phyloP scores from a whole-genome alignment of 2,113 vertebrate species.

The Lepisosteus osseus region DNA sequence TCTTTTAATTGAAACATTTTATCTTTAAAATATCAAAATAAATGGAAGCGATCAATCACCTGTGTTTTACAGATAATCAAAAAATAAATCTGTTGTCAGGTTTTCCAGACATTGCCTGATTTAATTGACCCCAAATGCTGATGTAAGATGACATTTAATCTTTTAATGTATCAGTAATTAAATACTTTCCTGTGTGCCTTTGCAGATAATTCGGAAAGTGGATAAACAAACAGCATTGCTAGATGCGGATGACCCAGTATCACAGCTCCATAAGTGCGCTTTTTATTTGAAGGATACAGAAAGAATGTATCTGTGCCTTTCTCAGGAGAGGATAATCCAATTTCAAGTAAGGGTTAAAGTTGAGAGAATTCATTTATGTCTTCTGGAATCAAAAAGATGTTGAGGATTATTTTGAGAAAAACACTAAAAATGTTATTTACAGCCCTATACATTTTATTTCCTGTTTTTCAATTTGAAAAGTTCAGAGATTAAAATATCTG shows the following conservation, averaged over 20 bases:
- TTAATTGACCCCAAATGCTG: neutral
- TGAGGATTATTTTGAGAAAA: neutral
- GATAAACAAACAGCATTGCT: constrained; percentile 96
- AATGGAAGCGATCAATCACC: neutral
- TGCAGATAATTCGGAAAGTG: constrained; percentile 97
- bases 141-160: neutral
- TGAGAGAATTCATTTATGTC: neutral
- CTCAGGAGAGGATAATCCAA: constrained; percentile 99
- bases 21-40: no score
- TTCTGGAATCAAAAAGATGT: neutral
- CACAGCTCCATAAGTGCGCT: constrained; percentile 98
- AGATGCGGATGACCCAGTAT: constrained; percentile 96
- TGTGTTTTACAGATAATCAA: neutral
- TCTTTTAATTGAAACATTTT: no score
- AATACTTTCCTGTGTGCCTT: neutral
- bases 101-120: neutral
- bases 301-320: constrained; percentile 99
- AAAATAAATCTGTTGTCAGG: neutral
- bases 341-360: constrained; percentile 82
- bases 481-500: no score
- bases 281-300: constrained; percentile 99
- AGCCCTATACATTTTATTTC: neutral
- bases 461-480: no score
- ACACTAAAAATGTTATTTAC: neutral
- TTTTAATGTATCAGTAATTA: constrained; percentile 3